Percentiles rank a stretch among this genome's conserved stretches.
Evolutionary conservation across 1,140 invertebrate genomes (phyloP).

Genomic region (Paraescarpia echinospica): DNA sequence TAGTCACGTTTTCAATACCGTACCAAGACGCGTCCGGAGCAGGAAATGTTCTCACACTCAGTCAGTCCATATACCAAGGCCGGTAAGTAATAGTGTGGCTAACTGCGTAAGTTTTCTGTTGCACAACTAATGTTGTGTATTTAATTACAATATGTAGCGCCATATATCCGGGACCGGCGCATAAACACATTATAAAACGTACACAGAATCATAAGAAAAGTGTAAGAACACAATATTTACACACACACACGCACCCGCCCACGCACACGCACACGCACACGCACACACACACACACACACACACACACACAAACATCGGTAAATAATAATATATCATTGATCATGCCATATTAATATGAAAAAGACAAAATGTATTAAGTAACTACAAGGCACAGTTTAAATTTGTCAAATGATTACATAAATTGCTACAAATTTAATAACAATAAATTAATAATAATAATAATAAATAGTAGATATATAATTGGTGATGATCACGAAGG

Average conservation of each 20-base stretch:
- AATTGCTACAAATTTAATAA: neutral
- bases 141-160: neutral
- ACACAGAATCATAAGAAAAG: neutral
- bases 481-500: no score
- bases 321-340: no score
- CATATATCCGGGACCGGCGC: neutral
- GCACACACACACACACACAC: no score
- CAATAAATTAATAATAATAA: neutral
- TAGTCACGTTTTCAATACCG: neutral
- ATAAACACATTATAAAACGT: neutral
- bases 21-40: slow-evolving; percentile 10
- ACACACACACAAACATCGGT: no score
- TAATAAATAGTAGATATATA: neutral
- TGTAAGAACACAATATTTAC: neutral
- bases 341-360: no score
- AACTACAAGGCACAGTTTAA: neutral
- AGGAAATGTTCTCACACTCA: neutral
- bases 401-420: neutral
- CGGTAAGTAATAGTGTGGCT: neutral
- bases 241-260: no score
- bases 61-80: neutral
- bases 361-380: neutral
- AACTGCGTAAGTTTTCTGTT: neutral
- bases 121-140: neutral
- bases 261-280: no score